phyloP scores from a whole-genome alignment of 2,113 vertebrate species.

The Leptocoma aspasia region DNA sequence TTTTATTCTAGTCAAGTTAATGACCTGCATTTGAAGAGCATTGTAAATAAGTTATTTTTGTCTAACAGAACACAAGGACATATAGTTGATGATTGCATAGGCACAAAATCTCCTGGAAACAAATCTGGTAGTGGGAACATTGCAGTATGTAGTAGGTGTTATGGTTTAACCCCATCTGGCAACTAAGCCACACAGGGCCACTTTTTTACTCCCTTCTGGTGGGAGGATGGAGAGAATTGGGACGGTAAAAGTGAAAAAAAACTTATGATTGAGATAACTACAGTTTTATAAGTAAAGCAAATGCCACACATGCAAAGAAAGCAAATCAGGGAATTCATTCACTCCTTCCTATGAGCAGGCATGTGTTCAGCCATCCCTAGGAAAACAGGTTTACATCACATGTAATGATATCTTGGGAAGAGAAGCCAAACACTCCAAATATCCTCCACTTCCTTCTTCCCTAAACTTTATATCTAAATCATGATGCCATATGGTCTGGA shows the following conservation, averaged over 20 bases:
- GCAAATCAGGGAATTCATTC: not conserved
- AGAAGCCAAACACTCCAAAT: not conserved
- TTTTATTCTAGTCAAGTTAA: conserved; percentile 29
- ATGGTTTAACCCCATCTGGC: not conserved
- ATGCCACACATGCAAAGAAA: not conserved
- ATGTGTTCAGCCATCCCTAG: not conserved
- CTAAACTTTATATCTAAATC: not conserved
- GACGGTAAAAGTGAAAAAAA: not conserved
- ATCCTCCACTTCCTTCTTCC: not conserved
- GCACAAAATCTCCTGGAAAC: not conserved
- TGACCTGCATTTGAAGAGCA: conserved; percentile 15
- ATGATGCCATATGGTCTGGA: not conserved
- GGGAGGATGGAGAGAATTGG: not conserved
- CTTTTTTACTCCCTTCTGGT: not conserved
- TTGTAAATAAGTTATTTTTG: conserved; percentile 47
- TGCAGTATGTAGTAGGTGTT: not conserved
- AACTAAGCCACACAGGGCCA: not conserved
- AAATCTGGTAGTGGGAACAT: not conserved
- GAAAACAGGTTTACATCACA: not conserved
- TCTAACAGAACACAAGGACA: not conserved
- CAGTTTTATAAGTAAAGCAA: not conserved
- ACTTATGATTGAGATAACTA: not conserved
- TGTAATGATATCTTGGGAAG: not conserved
- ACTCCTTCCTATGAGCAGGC: not conserved
- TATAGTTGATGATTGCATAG: not conserved